Evolutionary conservation across 2,113 vertebrate species (phyloP).

Genomic region (Eublepharis macularius): DNA sequence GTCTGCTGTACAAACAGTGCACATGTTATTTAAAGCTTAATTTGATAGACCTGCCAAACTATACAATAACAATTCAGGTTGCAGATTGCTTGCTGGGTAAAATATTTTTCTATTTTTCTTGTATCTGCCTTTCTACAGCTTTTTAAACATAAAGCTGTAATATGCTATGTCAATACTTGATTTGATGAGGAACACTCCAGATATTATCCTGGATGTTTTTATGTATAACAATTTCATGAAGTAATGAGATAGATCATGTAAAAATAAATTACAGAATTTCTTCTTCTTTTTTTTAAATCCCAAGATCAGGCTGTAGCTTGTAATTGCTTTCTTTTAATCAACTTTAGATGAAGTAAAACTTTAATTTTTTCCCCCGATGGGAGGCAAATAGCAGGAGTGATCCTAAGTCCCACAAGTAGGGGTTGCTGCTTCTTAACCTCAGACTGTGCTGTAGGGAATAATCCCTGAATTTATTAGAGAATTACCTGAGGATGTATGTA

Average conservation of each 20-base stretch:
- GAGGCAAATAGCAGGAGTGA: not conserved
- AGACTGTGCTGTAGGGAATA: no score
- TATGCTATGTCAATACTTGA: not conserved
- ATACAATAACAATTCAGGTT: not conserved
- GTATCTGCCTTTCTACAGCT: not conserved
- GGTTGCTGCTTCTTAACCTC: not conserved
- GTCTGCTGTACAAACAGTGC: slow-evolving; percentile 20
- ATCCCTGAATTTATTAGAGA: no score
- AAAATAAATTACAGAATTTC: not conserved
- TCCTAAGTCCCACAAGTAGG: not conserved
- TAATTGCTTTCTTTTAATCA: not conserved
- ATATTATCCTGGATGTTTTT: not conserved
- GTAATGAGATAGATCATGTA: not conserved
- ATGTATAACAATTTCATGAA: not conserved
- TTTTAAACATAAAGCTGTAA: not conserved
- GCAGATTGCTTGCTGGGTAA: slow-evolving; percentile 11
- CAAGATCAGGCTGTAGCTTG: not conserved
- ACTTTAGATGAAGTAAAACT: not conserved
- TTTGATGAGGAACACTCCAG: not conserved
- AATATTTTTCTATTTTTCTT: not conserved
- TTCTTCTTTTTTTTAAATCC: not conserved
- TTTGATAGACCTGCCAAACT: slow-evolving; percentile 22
- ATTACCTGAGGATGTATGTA: no score
- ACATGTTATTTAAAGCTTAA: slow-evolving; percentile 22
- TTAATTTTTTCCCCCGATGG: not conserved